Evolutionary conservation across 2,113 vertebrate species (phyloP), one percentile per base, ranked within the genome.

Genomic region (Azemiops feae): DNA sequence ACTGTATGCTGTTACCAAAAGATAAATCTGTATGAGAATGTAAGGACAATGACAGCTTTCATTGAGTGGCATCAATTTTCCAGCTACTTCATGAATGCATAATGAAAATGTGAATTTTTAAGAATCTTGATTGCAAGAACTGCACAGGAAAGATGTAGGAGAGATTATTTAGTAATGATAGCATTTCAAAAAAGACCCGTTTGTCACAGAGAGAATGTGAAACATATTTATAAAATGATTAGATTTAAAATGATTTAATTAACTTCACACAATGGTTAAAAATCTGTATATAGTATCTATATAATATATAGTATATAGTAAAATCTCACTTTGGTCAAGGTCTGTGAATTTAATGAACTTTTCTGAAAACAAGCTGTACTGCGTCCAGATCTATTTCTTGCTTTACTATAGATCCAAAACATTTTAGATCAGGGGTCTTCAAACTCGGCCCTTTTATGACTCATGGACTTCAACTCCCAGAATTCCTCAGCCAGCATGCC

Each of bases 91-190:
- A 57, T 58, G 85, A 50, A 89, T 52, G 43, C 89, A 85, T 89
- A 93, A 89, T 57, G 43, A 58, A 89, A 85, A 85, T 57, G 45
- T 93, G 74, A 12, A 85, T 85, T 58, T 43, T 85, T 89, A 47
- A 54, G 25, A 85, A 58, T 20, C 69, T 58, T 85, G 85, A 93
- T 89, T 81, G 69, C 43, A 89, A 57, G 39, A 39, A 58, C 64
- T 93, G 12, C 5, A 54, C 52, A 74, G 27, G 25, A 92, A 85
- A 85, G 9, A 27, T 53, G 81, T 89, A 69, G 27, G 25, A 89
- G 58, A 85, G 10, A 27, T 53, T 89, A 9, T 57, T 85, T 43
- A 57, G 27, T 89, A 64, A 16, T 54, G 87, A 89, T 39, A 86
- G 87, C 16, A 69, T 69, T 92, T 92, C 23, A 39, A 39, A 92